Evolutionary conservation across 2,888 invertebrate species (phyloP).

Genomic region (Lamproptera curius): DNA sequence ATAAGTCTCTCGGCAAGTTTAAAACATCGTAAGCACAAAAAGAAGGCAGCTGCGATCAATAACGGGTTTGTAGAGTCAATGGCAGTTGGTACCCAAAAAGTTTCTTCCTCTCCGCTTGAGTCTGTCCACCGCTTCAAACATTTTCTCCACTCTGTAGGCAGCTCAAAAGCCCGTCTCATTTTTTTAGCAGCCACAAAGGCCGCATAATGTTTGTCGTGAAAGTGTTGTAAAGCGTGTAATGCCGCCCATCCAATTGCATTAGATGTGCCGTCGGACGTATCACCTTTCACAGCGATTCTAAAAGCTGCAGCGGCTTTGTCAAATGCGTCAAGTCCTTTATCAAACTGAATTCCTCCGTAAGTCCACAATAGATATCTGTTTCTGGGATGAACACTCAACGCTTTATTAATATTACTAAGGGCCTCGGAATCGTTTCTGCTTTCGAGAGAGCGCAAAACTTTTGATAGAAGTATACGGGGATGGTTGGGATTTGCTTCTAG

Average conservation of each 20-base stretch:
- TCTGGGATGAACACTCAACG: slow-evolving; percentile 41
- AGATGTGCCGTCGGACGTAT: slow-evolving; percentile 56
- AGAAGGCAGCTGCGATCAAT: slow-evolving; percentile 62
- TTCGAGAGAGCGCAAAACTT: slow-evolving; percentile 55
- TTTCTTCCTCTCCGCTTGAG: slow-evolving; percentile 62
- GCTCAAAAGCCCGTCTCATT: slow-evolving; percentile 60
- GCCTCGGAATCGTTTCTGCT: slow-evolving; percentile 44
- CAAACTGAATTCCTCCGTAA: slow-evolving; percentile 52
- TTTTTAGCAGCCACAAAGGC: slow-evolving; percentile 57
- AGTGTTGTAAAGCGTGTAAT: slow-evolving; percentile 55
- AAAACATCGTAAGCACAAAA: slow-evolving; percentile 62
- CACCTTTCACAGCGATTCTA: slow-evolving; percentile 58
- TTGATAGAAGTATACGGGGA: slow-evolving; percentile 50
- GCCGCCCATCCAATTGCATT: slow-evolving; percentile 66
- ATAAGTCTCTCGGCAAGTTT: slow-evolving; percentile 50
- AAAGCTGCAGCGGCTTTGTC: slow-evolving; percentile 51
- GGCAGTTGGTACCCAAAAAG: slow-evolving; percentile 51
- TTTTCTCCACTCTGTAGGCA: slow-evolving; percentile 53
- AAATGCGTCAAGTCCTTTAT: slow-evolving; percentile 38
- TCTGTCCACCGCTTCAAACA: slow-evolving; percentile 52
- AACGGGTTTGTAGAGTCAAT: slow-evolving; percentile 48
- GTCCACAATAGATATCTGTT: slow-evolving; percentile 63
- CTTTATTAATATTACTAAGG: slow-evolving; percentile 43
- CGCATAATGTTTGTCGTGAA: slow-evolving; percentile 37
- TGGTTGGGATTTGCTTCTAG: slow-evolving; percentile 39